phyloP scores from a whole-genome alignment of 2,888 invertebrate species.

The Mylabris sibirica region DNA sequence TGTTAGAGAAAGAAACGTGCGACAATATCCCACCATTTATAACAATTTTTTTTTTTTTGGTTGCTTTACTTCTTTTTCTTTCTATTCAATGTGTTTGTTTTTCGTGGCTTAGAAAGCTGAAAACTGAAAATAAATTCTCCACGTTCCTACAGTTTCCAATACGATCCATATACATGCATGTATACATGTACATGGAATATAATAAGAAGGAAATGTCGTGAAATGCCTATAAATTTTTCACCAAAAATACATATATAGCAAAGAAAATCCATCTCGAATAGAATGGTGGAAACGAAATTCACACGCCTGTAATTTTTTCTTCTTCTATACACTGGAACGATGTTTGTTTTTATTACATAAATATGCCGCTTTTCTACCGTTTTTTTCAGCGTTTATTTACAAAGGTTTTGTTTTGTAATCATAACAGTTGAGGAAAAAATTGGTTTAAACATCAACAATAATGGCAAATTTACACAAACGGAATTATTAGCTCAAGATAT shows the following conservation, averaged over 20 bases:
- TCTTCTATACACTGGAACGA: not conserved
- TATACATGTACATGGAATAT: not conserved
- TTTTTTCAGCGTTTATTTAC: not conserved
- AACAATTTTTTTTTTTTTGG: constrained; percentile 34
- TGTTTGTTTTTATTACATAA: not conserved
- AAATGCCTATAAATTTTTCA: constrained; percentile 29
- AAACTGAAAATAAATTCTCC: constrained; percentile 40
- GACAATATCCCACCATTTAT: constrained; percentile 19
- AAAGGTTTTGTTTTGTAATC: not conserved
- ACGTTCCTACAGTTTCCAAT: constrained; percentile 36
- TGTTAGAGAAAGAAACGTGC: constrained; percentile 21
- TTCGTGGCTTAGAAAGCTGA: constrained; percentile 32
- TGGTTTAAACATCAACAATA: too few species aligned
- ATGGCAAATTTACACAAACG: too few species aligned
- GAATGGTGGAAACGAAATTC: constrained; percentile 6
- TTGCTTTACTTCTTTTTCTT: too few species aligned
- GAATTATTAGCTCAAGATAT: too few species aligned
- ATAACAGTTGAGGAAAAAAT: not conserved
- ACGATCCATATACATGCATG: constrained; percentile 34
- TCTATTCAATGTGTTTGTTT: constrained; percentile 15
- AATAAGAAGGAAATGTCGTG: constrained; percentile 14
- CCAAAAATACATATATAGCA: constrained; percentile 11
- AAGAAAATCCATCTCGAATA: constrained; percentile 19
- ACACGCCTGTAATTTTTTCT: not conserved
- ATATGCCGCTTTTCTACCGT: too few species aligned